These are phyloP conservation scores for Montipora cactus DNA, from an alignment of 64 coral and sea anemone genomes.

Conservation along the genomic window DNA sequence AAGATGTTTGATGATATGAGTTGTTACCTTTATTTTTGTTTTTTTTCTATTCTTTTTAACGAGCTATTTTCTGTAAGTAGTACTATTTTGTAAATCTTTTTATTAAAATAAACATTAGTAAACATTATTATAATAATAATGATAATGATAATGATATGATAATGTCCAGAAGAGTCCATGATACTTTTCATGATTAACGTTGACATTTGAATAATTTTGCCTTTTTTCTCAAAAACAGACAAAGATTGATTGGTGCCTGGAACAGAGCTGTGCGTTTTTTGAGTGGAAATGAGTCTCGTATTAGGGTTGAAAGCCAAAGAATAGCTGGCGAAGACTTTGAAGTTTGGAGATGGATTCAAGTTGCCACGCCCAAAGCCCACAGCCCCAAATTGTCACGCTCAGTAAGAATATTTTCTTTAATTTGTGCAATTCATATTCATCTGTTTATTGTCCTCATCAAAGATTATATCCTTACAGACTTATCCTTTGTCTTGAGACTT, in stretches of 20 bases:
- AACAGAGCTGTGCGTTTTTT: slow-evolving; percentile 92
- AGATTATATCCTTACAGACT: no score
- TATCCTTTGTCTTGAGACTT: no score
- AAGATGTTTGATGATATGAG: no score
- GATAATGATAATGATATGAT: no score
- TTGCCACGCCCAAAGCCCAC: slow-evolving; percentile 70
- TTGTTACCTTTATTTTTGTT: no score
- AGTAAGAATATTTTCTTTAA: slow-evolving; percentile 33
- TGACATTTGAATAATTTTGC: background rate
- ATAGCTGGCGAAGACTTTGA: slow-evolving; percentile 99
- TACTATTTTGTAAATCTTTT: no score
- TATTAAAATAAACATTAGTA: no score
- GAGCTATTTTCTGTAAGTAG: no score
- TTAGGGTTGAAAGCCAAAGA: slow-evolving; percentile 96
- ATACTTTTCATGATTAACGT: background rate
- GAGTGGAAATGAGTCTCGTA: slow-evolving; percentile 95
- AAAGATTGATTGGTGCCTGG: slow-evolving; percentile 80
- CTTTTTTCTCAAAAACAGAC: slow-evolving; percentile 40
- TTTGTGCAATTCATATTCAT: background rate
- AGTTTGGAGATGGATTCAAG: slow-evolving; percentile 98
- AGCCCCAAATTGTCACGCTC: slow-evolving; percentile 72
- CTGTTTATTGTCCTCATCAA: no score
- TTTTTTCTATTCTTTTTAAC: no score
- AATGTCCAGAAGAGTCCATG: no score
- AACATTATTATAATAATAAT: no score